These are phyloP conservation scores for Chlamydotis undulata DNA, from an alignment of 2,113 vertebrate genomes.

Conservation along the genomic window DNA sequence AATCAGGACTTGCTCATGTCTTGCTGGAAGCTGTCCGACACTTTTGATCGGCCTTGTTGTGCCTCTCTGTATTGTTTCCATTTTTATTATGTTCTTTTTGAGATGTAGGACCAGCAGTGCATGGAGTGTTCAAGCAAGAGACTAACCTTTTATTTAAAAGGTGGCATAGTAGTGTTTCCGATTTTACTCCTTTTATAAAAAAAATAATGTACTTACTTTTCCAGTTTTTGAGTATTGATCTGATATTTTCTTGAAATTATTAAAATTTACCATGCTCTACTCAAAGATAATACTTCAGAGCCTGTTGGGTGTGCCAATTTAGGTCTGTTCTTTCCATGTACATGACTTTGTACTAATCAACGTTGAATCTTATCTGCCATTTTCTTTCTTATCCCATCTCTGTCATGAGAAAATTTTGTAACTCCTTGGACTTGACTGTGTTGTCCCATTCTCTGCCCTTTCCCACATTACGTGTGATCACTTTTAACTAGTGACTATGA, in stretches of 20 bases:
- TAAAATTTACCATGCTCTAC: neutral
- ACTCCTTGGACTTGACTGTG: neutral
- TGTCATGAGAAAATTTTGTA: neutral
- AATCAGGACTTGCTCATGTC: neutral
- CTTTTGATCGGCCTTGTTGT: neutral
- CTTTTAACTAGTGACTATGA: neutral
- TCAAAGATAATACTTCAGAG: neutral
- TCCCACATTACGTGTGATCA: neutral
- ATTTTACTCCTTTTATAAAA: neutral
- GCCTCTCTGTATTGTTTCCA: neutral
- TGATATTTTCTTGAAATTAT: neutral
- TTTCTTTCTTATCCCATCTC: neutral
- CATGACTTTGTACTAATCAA: neutral
- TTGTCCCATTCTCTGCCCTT: neutral
- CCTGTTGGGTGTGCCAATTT: neutral
- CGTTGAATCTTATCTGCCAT: neutral
- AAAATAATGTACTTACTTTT: neutral
- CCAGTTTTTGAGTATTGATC: neutral
- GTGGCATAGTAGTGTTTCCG: neutral
- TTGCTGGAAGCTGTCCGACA: neutral
- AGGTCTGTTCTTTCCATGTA: neutral
- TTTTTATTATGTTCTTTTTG: neutral
- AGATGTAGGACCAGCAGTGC: neutral
- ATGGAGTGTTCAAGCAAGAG: neutral
- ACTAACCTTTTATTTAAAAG: neutral